phyloP scores from a whole-genome alignment of 1,140 invertebrate species.

The Bombus difficillimus region DNA sequence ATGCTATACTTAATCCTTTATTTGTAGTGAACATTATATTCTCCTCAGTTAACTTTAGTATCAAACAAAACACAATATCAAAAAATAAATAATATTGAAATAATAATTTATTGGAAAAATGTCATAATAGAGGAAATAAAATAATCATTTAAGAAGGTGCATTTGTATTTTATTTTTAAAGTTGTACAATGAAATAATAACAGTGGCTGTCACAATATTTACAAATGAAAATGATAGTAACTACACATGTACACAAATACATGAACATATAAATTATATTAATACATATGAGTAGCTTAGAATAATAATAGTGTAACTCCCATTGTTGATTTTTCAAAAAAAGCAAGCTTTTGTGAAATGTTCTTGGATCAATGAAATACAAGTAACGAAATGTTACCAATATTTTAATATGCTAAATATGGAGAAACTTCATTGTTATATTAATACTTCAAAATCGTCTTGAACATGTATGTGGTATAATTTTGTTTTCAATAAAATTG shows the following conservation, averaged over 20 bases:
- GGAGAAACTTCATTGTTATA: too few species aligned
- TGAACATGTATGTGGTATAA: too few species aligned
- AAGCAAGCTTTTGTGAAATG: too few species aligned
- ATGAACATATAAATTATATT: not conserved
- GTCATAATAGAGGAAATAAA: not conserved
- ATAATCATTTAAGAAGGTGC: not conserved
- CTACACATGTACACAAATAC: not conserved
- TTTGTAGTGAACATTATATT: not conserved
- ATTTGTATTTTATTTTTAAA: constrained; percentile 16
- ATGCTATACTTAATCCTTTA: not conserved
- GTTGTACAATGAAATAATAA: not conserved
- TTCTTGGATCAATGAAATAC: too few species aligned
- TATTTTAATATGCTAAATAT: too few species aligned
- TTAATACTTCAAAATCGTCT: too few species aligned
- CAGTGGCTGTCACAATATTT: constrained; percentile 4
- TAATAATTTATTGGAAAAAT: not conserved
- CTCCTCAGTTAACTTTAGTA: not conserved
- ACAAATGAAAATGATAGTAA: constrained; percentile 17
- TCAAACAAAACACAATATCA: not conserved
- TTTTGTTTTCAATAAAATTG: too few species aligned
- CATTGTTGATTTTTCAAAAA: too few species aligned
- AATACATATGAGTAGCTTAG: too few species aligned
- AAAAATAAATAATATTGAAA: not conserved
- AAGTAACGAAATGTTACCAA: too few species aligned
- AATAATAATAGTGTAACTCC: too few species aligned